A percentile compares a stretch with the other conserved stretches of the same genome.
Conservation (phyloP, 2,797 vertebrate species). For the Rachycentron canadum region DNA sequence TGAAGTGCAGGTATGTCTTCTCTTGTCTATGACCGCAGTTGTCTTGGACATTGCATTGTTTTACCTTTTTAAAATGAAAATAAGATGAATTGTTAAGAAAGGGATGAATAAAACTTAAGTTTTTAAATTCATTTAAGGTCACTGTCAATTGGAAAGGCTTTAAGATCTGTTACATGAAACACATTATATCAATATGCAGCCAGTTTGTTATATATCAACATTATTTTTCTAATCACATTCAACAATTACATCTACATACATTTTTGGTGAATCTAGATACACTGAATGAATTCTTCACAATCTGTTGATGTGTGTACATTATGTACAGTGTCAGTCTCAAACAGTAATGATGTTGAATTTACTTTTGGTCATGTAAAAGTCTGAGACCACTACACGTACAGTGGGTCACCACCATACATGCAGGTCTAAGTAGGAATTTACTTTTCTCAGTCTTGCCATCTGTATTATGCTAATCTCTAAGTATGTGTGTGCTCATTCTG, state of each 20-base stretch:
- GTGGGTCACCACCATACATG: not conserved
- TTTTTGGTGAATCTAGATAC: not conserved
- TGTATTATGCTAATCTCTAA: slow-evolving; percentile 2
- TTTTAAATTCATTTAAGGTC: not conserved
- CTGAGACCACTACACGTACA: too few species aligned
- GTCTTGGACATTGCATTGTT: not conserved
- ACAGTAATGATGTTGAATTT: not conserved
- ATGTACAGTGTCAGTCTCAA: not conserved
- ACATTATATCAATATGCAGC: not conserved
- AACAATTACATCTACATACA: not conserved
- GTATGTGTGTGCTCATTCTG: slow-evolving; percentile 34
- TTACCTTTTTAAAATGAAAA: not conserved
- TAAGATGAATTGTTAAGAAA: not conserved
- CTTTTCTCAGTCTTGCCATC: not conserved
- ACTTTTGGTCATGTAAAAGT: not conserved
- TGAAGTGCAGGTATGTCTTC: slow-evolving; percentile 90
- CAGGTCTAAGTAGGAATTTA: slow-evolving; percentile 11
- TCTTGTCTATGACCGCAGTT: not conserved
- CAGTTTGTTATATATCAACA: not conserved
- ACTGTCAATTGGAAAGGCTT: not conserved
- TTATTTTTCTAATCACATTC: not conserved
- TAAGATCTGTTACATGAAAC: not conserved
- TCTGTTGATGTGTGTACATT: not conserved
- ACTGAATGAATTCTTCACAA: not conserved
- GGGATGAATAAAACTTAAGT: not conserved